Evolutionary conservation across 2,888 invertebrate species (phyloP), one percentile per base, ranked within the genome.

Genomic region (Fissipunctia ypsillon): DNA sequence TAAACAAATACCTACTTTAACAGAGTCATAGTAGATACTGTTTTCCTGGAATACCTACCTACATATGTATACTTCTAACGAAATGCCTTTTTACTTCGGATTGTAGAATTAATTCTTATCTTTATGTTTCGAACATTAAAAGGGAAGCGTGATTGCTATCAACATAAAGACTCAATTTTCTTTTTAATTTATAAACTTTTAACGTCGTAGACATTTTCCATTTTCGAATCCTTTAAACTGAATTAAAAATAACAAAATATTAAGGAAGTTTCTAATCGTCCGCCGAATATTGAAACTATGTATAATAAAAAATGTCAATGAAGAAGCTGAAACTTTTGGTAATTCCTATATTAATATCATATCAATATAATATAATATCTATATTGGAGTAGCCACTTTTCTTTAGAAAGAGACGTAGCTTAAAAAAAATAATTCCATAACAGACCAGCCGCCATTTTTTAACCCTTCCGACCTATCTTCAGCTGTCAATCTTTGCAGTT

Each of bases 51-150:
- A 45, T 63, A n/a, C 12, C 12, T 35, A 57, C 35, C n/a, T 19
- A 56, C n/a, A n/a, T n/a, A n/a, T n/a, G 0, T 25, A 22, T 22
- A 28, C 66, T 54, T 35, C 31, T 14, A 52, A 67, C 73, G 38
- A 56, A 82, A 65, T 67, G 59, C 72, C 64, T 77, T 68, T 84
- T 77, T 70, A 73, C 68, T 59, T 66, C 31, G 19, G 59, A 76
- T 76, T 54, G 68, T 14, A 74, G 70, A 80, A 80, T 84, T 84
- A 84, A 71, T 77, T 84, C 73, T 78, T 80, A 80, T 84, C 83
- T 84, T 84, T 84, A 84, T 83, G 78, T 70, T 72, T 67, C 61
- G 72, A 43, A 76, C 76, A 66, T 78, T 84, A 84, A 84, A 84
- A 84, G 57, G 78, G 80, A 78, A 82, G 56, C 65, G 57, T 61